Percentiles rank a stretch among this genome's conserved stretches.
Evolutionary conservation across 1,140 invertebrate species (phyloP).

Genomic region (Lysiphlebus fabarum): DNA sequence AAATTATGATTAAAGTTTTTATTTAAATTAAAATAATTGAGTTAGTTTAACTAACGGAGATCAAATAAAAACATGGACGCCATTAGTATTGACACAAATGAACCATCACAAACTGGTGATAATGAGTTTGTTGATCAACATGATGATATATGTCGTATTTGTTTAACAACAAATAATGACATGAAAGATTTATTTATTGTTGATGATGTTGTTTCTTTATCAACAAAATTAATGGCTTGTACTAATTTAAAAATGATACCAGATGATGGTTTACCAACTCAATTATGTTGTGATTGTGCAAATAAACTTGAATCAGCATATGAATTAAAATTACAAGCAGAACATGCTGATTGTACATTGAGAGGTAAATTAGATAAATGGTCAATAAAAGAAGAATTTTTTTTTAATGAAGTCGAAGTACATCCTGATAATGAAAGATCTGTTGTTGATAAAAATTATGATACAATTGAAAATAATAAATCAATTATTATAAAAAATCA

Average conservation of each 20-base stretch:
- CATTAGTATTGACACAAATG: conserved; percentile 46
- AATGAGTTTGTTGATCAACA: conserved; percentile 36
- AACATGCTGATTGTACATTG: conserved; percentile 60
- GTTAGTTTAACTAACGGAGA: too few relatives aligned
- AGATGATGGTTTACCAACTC: conserved; percentile 63
- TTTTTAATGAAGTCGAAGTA: conserved; percentile 50
- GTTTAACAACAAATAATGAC: conserved; percentile 39
- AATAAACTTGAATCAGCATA: conserved; percentile 62
- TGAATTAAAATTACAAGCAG: conserved; percentile 64
- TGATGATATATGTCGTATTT: conserved; percentile 46
- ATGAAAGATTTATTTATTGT: conserved; percentile 47
- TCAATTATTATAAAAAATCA: conserved; percentile 43
- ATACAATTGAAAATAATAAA: conserved; percentile 26
- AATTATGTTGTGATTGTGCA: conserved; percentile 61
- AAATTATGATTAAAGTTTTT: too few relatives aligned
- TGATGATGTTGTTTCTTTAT: conserved; percentile 36
- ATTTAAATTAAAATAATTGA: too few relatives aligned
- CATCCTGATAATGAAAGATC: conserved; percentile 39
- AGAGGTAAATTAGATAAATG: conserved; percentile 54
- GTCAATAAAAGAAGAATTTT: conserved; percentile 47
- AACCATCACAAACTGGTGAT: conserved; percentile 32
- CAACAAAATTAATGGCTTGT: conserved; percentile 48
- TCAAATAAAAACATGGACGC: conserved; percentile 50
- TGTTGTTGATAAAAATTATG: conserved; percentile 26
- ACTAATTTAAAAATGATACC: conserved; percentile 55